Percentiles rank a stretch among this genome's conserved stretches.
phyloP scores from a whole-genome alignment of 1,140 invertebrate species.

The Drosophila lowei region DNA sequence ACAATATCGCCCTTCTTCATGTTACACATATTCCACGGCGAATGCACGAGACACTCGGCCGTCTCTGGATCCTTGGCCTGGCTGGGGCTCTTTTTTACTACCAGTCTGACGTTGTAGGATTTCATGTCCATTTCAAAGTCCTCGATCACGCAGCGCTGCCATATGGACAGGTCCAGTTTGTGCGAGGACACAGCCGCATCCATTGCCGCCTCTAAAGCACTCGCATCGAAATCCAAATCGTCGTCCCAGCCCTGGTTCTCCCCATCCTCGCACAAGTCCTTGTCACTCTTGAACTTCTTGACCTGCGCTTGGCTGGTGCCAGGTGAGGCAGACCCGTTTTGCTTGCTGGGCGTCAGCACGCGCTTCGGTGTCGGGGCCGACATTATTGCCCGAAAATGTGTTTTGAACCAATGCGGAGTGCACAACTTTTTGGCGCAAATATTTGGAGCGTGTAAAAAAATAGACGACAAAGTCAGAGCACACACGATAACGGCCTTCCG shows the following conservation, averaged over 20 bases:
- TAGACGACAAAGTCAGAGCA: no score
- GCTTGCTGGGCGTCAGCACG: conserved; percentile 59
- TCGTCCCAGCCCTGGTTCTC: conserved; percentile 62
- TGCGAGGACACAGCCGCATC: background rate
- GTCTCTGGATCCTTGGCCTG: background rate
- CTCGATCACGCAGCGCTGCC: conserved; percentile 65
- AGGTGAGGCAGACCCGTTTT: conserved; percentile 19
- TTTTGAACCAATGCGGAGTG: background rate
- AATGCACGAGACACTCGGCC: conserved; percentile 55
- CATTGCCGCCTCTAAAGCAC: conserved; percentile 34
- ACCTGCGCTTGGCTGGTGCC: no score
- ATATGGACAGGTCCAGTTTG: conserved; percentile 51
- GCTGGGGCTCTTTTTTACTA: conserved; percentile 6
- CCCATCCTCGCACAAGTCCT: conserved; percentile 17
- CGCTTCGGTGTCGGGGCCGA: conserved; percentile 38
- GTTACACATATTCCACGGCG: conserved; percentile 62
- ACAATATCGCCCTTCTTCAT: conserved; percentile 58
- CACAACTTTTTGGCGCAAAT: conserved; percentile 33
- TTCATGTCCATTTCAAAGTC: conserved; percentile 36
- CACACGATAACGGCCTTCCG: no score
- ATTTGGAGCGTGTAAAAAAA: background rate
- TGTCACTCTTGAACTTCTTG: conserved; percentile 48
- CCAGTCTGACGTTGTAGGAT: conserved; percentile 13
- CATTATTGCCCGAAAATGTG: conserved; percentile 1
- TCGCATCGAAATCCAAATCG: conserved; percentile 55